Conservation (phyloP, 2,888 invertebrate species). For the Drosophila atripex region DNA sequence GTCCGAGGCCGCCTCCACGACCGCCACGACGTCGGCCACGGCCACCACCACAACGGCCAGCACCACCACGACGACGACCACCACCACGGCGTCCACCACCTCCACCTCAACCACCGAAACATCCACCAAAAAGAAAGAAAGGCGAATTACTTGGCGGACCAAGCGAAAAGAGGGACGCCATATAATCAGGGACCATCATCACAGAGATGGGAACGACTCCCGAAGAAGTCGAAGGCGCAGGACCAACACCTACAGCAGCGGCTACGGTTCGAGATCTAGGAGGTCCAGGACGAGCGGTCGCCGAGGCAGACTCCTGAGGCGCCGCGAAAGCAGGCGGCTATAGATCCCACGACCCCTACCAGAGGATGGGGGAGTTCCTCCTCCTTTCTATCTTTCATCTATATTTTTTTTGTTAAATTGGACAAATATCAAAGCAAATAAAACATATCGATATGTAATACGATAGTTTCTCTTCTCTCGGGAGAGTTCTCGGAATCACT, state of each 20-base stretch:
- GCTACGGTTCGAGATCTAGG: no score
- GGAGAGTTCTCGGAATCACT: no score
- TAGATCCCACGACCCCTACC: no score
- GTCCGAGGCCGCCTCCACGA: neutral
- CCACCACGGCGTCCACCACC: neutral
- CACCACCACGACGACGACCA: slow-evolving; percentile 5
- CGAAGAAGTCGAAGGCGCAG: neutral
- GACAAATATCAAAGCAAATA: no score
- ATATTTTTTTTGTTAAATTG: no score
- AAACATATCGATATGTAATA: no score
- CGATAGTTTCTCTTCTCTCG: no score
- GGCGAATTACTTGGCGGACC: no score
- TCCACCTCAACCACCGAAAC: neutral
- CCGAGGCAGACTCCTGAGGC: neutral
- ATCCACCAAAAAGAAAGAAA: neutral
- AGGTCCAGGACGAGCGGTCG: neutral
- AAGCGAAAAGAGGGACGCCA: no score
- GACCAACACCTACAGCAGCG: neutral
- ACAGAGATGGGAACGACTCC: neutral
- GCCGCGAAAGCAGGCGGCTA: neutral
- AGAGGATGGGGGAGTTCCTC: no score
- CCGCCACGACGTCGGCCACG: neutral
- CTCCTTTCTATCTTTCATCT: no score
- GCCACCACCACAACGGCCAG: neutral
- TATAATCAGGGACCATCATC: no score